These are phyloP conservation scores for Lasioglossum leucozonium DNA, from an alignment of 2,888 invertebrate genomes.

Conservation along the genomic window DNA sequence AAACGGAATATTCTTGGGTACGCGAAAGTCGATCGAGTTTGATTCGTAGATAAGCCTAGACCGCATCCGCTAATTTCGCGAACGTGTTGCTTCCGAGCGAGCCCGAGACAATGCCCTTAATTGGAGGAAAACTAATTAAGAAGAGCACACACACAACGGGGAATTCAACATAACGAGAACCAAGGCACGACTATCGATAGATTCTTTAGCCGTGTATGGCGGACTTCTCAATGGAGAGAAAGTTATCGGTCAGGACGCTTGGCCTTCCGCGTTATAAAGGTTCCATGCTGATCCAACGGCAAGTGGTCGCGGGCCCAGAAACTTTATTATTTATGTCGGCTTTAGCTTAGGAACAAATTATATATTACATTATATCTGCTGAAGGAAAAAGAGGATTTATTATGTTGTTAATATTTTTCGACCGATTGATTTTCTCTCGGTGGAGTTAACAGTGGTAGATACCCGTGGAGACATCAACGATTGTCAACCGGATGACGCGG, in stretches of 20 bases:
- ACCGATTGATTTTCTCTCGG: not conserved
- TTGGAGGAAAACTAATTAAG: constrained; percentile 46
- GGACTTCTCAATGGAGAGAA: constrained; percentile 58
- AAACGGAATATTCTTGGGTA: not conserved
- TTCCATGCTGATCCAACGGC: constrained; percentile 36
- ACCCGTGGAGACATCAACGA: constrained; percentile 39
- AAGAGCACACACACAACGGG: constrained; percentile 3
- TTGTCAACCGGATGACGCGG: constrained; percentile 66
- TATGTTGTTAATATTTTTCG: too few species aligned
- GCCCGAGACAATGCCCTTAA: constrained; percentile 36
- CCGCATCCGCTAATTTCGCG: constrained; percentile 13
- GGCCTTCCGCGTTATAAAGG: constrained; percentile 55
- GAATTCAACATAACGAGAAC: constrained; percentile 38
- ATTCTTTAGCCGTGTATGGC: constrained; percentile 52
- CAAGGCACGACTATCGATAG: constrained; percentile 26
- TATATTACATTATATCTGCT: too few species aligned
- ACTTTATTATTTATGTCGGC: not conserved
- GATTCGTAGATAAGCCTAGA: not conserved
- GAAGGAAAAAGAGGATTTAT: not conserved
- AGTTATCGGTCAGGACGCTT: constrained; percentile 41
- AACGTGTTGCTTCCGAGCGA: not conserved
- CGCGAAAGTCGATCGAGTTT: constrained; percentile 4
- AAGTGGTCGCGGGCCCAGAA: constrained; percentile 7
- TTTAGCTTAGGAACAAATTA: too few species aligned
- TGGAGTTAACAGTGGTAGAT: not conserved